A percentile compares a stretch with the other conserved stretches of the same genome.
Conservation (phyloP, 2,113 vertebrate genomes). For the Macrotis lagotis region DNA sequence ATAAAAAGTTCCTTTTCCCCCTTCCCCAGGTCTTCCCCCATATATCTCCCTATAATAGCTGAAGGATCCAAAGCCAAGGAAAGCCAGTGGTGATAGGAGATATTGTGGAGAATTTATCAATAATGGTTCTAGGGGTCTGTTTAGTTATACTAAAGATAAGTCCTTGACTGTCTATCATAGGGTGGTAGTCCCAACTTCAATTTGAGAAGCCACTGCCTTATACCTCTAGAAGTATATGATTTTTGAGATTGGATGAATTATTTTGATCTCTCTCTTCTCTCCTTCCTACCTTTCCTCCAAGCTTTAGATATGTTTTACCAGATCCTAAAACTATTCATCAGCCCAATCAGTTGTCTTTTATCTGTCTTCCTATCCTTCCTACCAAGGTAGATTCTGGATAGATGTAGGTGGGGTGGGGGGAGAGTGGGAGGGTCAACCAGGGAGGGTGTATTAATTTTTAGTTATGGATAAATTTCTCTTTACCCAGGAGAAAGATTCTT, state of each 20-base stretch:
- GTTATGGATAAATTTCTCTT: background rate
- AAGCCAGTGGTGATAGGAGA: background rate
- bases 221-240: background rate
- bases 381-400: background rate
- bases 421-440: background rate
- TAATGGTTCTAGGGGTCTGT: background rate
- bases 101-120: background rate
- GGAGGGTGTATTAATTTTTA: background rate
- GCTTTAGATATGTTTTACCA: rapidly evolving
- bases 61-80: background rate
- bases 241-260: background rate
- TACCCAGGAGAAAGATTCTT: background rate
- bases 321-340: background rate
- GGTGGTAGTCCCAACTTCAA: background rate
- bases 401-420: background rate
- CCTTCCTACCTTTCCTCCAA: background rate
- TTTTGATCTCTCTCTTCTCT: background rate
- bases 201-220: background rate
- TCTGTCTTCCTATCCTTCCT: background rate
- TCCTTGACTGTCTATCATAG: background rate
- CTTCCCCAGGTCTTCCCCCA: background rate
- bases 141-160: background rate
- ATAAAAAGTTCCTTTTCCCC: background rate
- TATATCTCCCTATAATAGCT: background rate
- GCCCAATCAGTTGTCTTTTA: slow-evolving; percentile 3